phyloP scores from a whole-genome alignment of 2,113 vertebrate genomes.

The Tachysurus vachellii region DNA sequence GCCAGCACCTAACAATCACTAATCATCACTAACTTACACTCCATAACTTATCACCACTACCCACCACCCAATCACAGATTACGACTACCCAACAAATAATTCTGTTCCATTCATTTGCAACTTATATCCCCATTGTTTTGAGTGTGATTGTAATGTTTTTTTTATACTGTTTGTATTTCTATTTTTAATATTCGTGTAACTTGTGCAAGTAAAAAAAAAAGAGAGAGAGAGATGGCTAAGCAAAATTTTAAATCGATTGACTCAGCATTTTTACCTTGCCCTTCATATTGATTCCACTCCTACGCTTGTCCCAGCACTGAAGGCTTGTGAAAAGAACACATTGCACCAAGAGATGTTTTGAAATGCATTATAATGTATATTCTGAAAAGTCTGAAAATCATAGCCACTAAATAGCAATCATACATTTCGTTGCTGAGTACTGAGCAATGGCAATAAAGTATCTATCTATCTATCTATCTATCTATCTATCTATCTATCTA shows the following conservation, averaged over 20 bases:
- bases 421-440: background rate
- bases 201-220: too few species aligned
- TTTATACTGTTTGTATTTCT: background rate
- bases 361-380: background rate
- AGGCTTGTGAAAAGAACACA: background rate
- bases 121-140: too few species aligned
- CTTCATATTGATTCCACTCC: background rate
- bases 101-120: background rate
- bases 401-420: background rate
- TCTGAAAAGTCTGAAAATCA: background rate
- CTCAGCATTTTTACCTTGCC: background rate
- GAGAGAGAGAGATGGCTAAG: too few species aligned
- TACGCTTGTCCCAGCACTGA: background rate
- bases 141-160: background rate
- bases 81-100: background rate
- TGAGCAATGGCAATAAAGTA: too few species aligned
- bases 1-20: background rate
- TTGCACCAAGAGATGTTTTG: background rate
- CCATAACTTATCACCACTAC: background rate
- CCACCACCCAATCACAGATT: background rate
- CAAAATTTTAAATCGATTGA: background rate
- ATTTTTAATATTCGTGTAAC: background rate
- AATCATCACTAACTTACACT: background rate
- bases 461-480: too few species aligned
- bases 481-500: too few species aligned